These are phyloP conservation scores for Cotesia typhae DNA, from an alignment of 1,140 invertebrate species.

Conservation along the genomic window DNA sequence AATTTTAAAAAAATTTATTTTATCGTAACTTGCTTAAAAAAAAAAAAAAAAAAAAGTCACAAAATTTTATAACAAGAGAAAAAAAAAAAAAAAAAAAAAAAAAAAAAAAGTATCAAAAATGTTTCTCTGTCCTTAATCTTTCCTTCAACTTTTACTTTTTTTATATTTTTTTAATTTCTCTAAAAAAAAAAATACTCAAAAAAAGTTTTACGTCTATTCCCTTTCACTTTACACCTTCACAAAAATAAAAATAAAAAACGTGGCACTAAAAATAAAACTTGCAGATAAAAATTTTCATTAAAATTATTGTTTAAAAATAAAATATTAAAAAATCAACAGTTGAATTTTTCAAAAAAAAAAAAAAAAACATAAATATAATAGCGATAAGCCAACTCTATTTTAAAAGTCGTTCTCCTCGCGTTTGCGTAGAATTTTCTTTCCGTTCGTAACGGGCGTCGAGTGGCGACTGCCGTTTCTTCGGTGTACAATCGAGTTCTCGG, in stretches of 20 bases:
- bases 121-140: constrained; percentile 2
- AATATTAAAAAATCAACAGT: too few relatives aligned
- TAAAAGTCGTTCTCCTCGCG: constrained; percentile 18
- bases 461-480: constrained; percentile 62
- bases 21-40: background rate
- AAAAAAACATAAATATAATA: too few relatives aligned
- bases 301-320: too few relatives aligned
- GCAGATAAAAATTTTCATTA: too few relatives aligned
- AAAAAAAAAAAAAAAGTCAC: constrained; percentile 10
- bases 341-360: too few relatives aligned
- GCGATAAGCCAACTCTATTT: too few relatives aligned
- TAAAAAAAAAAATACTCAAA: constrained; percentile 9
- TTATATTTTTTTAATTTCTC: background rate
- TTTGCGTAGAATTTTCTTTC: constrained; percentile 48
- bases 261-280: too few relatives aligned
- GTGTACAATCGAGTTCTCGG: constrained; percentile 35
- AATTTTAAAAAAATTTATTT: too few relatives aligned
- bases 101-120: background rate
- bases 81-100: background rate
- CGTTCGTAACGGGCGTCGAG: constrained; percentile 60
- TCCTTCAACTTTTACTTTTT: background rate
- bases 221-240: too few relatives aligned
- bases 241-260: too few relatives aligned
- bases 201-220: background rate
- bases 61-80: too few relatives aligned